Evolutionary conservation across 2,113 vertebrate species (phyloP), one percentile per base, ranked within the genome.

Genomic region (Oryzias javanicus): DNA sequence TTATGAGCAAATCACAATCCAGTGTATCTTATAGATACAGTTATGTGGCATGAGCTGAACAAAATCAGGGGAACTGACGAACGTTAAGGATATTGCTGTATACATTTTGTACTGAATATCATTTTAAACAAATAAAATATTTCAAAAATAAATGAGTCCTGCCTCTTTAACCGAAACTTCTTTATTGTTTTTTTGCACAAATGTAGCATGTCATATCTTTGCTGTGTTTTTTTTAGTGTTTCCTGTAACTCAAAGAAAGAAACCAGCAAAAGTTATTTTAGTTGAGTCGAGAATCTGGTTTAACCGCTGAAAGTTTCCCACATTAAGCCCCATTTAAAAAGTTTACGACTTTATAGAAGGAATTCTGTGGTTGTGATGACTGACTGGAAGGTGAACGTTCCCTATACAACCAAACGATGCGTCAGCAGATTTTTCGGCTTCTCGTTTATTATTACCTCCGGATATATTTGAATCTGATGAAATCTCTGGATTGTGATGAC

Each of bases 21-120:
- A 93, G 93, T 97, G 96, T 98, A 96, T 98, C 94, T 97, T 94
- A 96, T 98, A 98, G 95, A 97, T 98, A 96, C 94, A 94, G 88
- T 91, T 91, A 86, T 93, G 89, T 93, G 92, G 91, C 94, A 94
- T 91, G 90, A 93, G 92, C 90, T 91, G 83, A 93, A 86, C 92
- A 92, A 91, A 91, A 93, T 93, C 93, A 91, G 91, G 91, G 91
- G 86, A 91, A 92, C 85, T 86, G 89, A 88, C 83, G 92, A 92
- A 89, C 88, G 6, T 35, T 90, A 84, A 85, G 86, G 86, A 92
- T 93, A 94, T 94, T 92, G 93, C 92, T 94, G 90, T 95, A 94
- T 94, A 95, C 90, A 87, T 97, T 98, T 98, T 98, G 92, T 99
- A 98, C 95, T 94, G 92, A 94, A 94, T 93, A 94, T 94, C 93